Conservation (phyloP, 2,113 vertebrate genomes). For the Pagrus major region DNA sequence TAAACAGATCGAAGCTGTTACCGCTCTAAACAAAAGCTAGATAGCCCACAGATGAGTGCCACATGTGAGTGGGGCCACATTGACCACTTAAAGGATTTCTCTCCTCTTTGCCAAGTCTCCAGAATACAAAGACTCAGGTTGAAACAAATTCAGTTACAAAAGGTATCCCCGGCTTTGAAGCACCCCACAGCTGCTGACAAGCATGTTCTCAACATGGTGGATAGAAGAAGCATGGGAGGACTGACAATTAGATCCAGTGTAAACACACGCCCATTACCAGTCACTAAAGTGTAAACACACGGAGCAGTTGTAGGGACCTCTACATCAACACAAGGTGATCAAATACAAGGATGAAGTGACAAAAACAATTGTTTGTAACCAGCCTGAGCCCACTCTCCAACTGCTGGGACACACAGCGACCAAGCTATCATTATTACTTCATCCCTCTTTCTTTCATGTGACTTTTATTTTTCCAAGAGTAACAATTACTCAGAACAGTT, state of each 20-base stretch:
- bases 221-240: slow-evolving; percentile 48
- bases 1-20: slow-evolving; percentile 75
- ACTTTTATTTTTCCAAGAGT: slow-evolving; percentile 1
- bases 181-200: slow-evolving; percentile 74
- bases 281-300: slow-evolving; percentile 63
- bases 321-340: slow-evolving; percentile 58
- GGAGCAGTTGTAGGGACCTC: slow-evolving; percentile 22
- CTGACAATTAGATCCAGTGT: slow-evolving; percentile 61
- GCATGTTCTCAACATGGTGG: slow-evolving; percentile 57
- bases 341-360: slow-evolving; percentile 53
- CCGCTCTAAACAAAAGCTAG: slow-evolving; percentile 71
- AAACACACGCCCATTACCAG: slow-evolving; percentile 71
- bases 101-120: slow-evolving; percentile 71
- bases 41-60: slow-evolving; percentile 79
- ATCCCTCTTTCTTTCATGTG: neutral
- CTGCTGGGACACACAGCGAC: slow-evolving; percentile 4
- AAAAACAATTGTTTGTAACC: slow-evolving; percentile 19
- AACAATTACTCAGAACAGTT: slow-evolving; percentile 7
- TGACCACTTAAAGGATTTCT: slow-evolving; percentile 80
- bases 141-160: slow-evolving; percentile 73
- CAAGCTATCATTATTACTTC: neutral
- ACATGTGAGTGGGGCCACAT: slow-evolving; percentile 76
- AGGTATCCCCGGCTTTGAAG: slow-evolving; percentile 74
- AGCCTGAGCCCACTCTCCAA: slow-evolving; percentile 15
- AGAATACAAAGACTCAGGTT: slow-evolving; percentile 73